A percentile compares a stretch with the other conserved stretches of the same genome.
phyloP scores from a whole-genome alignment of 1,140 invertebrate species.

The Brachionus rotundiformis region DNA sequence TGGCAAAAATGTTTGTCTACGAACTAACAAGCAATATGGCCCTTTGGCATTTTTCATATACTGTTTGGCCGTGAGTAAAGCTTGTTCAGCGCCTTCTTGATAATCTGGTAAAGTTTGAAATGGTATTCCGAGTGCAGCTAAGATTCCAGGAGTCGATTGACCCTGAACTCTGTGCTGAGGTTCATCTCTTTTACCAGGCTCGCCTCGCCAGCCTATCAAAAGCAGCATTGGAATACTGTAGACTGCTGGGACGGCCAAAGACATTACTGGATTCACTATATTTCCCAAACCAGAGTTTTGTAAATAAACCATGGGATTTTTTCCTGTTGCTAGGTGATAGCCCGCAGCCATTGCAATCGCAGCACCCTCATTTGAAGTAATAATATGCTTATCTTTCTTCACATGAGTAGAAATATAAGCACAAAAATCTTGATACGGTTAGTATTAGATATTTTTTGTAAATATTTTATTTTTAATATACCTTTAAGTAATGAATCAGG shows the following conservation, averaged over 20 bases:
- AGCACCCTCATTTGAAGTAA: conserved; percentile 65
- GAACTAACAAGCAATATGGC: conserved; percentile 65
- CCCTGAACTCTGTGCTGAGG: conserved; percentile 66
- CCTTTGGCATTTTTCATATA: conserved; percentile 62
- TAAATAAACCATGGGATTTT: conserved; percentile 63
- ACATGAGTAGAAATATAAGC: conserved; percentile 64
- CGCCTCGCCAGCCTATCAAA: conserved; percentile 66
- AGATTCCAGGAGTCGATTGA: conserved; percentile 62
- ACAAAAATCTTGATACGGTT: conserved; percentile 63
- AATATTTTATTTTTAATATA: conserved; percentile 52
- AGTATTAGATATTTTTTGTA: neutral
- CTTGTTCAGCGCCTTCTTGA: conserved; percentile 62
- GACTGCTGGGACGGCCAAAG: conserved; percentile 62
- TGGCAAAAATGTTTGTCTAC: conserved; percentile 64
- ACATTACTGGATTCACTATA: conserved; percentile 65
- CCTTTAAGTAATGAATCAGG: conserved; percentile 66
- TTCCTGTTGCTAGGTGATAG: conserved; percentile 65
- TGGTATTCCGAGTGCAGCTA: conserved; percentile 65
- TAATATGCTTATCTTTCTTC: conserved; percentile 59
- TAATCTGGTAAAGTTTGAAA: conserved; percentile 65
- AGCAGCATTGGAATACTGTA: conserved; percentile 66
- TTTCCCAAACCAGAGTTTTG: conserved; percentile 66
- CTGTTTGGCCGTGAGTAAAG: conserved; percentile 62
- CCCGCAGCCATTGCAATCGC: conserved; percentile 64
- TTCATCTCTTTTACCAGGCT: conserved; percentile 66